phyloP scores from a whole-genome alignment of 1,140 invertebrate species.

The Euura saliciscinereae region DNA sequence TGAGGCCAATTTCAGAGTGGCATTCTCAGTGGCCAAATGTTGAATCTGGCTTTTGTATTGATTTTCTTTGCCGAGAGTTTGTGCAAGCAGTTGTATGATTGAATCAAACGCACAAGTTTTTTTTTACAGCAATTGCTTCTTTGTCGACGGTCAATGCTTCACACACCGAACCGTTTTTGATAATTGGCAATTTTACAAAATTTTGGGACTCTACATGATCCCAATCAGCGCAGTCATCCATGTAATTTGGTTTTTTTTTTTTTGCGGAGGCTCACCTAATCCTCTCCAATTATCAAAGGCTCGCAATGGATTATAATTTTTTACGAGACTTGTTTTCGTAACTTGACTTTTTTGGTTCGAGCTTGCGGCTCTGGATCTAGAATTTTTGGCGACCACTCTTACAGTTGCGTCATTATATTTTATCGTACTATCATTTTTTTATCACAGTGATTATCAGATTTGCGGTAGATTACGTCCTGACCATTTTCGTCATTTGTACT shows the following conservation, averaged over 20 bases:
- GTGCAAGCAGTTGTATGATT: background rate
- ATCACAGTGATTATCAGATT: too few species aligned
- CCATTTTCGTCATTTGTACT: too few species aligned
- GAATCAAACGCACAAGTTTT: slow-evolving; percentile 17
- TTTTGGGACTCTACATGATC: background rate
- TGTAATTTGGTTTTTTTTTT: slow-evolving; percentile 7
- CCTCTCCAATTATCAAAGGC: too few species aligned
- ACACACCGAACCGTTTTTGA: slow-evolving; percentile 13
- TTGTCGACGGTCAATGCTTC: background rate
- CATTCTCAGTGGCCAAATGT: background rate
- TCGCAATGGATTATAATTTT: too few species aligned
- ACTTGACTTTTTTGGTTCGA: too few species aligned
- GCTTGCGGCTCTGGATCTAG: too few species aligned
- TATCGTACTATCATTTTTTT: too few species aligned
- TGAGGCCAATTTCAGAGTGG: background rate
- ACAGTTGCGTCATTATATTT: too few species aligned
- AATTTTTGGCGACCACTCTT: too few species aligned
- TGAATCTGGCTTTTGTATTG: background rate
- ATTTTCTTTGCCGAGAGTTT: background rate
- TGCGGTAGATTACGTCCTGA: too few species aligned
- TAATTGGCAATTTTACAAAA: background rate
- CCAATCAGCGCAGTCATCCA: slow-evolving; percentile 12
- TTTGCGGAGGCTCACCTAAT: background rate
- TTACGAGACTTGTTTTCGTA: too few species aligned
- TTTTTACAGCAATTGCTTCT: background rate